Percentiles rank a stretch among this genome's conserved stretches.
These are phyloP conservation scores for Anthopleura xanthogrammica DNA, from an alignment of 92 coral and sea anemone genomes.

Conservation along the genomic window DNA sequence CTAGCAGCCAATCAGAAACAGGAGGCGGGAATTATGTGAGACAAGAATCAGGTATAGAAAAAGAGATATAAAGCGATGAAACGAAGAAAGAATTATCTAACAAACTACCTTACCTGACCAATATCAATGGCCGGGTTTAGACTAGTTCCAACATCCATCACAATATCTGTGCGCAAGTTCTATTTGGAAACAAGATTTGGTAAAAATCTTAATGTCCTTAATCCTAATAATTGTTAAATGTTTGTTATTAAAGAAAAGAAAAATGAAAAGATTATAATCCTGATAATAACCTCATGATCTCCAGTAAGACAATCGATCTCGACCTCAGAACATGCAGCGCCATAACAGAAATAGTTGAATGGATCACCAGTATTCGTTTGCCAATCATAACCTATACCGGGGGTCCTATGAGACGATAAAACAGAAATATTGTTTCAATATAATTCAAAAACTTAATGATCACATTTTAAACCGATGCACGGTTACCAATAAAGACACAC, in stretches of 20 bases:
- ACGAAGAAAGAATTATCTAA: no score
- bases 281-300: slow-evolving; percentile 54
- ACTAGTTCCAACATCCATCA: slow-evolving; percentile 87
- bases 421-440: no score
- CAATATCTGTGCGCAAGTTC: slow-evolving; percentile 79
- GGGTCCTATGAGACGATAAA: slow-evolving; percentile 44
- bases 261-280: not conserved
- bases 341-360: slow-evolving; percentile 77
- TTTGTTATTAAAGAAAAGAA: no score
- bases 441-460: no score
- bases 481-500: no score
- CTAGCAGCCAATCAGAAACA: no score
- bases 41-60: no score
- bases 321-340: slow-evolving; percentile 84
- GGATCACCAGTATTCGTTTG: slow-evolving; percentile 58
- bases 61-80: no score
- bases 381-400: slow-evolving; percentile 65
- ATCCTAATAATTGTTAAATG: no score
- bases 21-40: no score
- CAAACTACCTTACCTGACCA: slow-evolving; percentile 62
- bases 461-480: no score
- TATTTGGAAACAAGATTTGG: not conserved
- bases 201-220: no score
- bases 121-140: slow-evolving; percentile 86
- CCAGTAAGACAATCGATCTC: slow-evolving; percentile 86